Conservation (phyloP, 92 coral and sea anemone genomes). For the Zoanthus sociatus region DNA sequence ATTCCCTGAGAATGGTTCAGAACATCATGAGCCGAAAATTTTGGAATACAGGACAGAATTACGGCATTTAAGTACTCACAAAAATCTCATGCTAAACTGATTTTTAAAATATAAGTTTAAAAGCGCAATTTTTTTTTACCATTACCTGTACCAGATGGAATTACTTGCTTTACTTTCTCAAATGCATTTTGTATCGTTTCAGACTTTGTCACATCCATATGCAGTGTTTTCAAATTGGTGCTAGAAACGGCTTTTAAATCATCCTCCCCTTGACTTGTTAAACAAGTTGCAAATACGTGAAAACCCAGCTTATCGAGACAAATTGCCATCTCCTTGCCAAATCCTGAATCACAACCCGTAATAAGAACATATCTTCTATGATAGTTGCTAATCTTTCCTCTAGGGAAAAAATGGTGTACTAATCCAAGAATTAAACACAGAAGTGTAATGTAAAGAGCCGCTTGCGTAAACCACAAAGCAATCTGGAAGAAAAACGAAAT, state of each 20-base stretch:
- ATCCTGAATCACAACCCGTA: neutral
- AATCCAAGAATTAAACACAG: neutral
- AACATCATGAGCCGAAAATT: no score
- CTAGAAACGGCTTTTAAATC: neutral
- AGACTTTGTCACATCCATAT: neutral
- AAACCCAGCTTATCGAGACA: slow-evolving; percentile 45
- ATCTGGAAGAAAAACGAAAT: neutral
- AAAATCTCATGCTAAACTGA: no score
- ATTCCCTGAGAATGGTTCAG: no score
- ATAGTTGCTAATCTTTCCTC: neutral
- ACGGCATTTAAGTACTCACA: no score
- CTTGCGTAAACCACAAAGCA: neutral
- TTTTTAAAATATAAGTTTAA: no score
- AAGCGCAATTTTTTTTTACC: neutral
- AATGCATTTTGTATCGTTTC: neutral
- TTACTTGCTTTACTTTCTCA: neutral
- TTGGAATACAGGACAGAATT: no score
- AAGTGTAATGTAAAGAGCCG: neutral
- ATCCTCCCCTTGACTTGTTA: slow-evolving; percentile 39
- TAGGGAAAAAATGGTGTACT: neutral
- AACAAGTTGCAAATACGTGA: slow-evolving; percentile 52
- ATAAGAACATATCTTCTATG: slow-evolving; percentile 5
- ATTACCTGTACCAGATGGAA: neutral
- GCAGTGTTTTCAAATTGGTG: neutral
- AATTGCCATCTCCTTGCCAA: slow-evolving; percentile 30